Base-by-base conservation (phyloP, 2,797 vertebrate genomes). In the Takifugu ocellatus region DNA sequence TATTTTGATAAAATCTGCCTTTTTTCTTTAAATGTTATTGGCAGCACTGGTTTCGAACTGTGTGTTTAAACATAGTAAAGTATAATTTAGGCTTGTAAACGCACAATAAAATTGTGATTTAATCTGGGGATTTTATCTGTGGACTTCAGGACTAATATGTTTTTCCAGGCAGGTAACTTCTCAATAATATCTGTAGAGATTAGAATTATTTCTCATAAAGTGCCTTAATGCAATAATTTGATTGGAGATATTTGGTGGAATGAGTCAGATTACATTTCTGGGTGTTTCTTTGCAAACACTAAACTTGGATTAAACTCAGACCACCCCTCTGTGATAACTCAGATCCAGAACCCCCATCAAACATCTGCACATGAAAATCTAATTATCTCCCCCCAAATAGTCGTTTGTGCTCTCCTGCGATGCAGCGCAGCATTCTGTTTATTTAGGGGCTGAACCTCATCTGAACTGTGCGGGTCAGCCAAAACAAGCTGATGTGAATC, bases 401-500 rank as follows among this genome's bases (percentile, higher is more conserved):
- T 12, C 1, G 24, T 4, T 17, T 60, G 52, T 59, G 45, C n/a
- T 24, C 24, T 55, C 21, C 61, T 53, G 66, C 14, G 36, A 10
- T 1, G 36, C 36, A 14, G 3, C 12, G 36, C 1, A 67, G 54
- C 61, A 33, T 56, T 63, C 17, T 74, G 67, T 85, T 86, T 84
- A 59, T 78, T 73, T 84, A 84, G 62, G 70, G 72, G 56, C 44
- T 51, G 51, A 49, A 51, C 56, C 60, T 10, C 12, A 44, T 26
- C 53, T 54, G n/a, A 53, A 39, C 26, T 39, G 51, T 10, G 12
- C 49, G 47, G 43, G 63, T 63, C 63, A 67, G 81, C 79, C 84
- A 80, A 88, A 80, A 87, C 49, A 85, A 89, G 66, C 63, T 66
- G 74, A 87, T 84, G 56, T 81, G 77, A 82, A 87, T 89, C 75